These are phyloP conservation scores for Coecobrya sp. DNA, from an alignment of 2,888 invertebrate genomes.

Conservation along the genomic window DNA sequence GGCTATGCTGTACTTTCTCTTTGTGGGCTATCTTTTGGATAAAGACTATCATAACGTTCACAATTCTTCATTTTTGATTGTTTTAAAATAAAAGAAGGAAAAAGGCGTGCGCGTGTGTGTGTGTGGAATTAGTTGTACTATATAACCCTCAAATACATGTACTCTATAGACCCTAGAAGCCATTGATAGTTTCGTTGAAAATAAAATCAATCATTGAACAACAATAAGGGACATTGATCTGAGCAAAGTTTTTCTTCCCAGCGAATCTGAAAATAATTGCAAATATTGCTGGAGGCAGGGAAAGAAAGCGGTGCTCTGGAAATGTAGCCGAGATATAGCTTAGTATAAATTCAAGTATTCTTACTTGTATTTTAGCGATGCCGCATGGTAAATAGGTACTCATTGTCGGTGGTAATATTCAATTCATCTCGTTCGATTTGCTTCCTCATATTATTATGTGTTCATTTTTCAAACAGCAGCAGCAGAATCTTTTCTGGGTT, in stretches of 20 bases:
- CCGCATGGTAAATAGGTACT: background rate
- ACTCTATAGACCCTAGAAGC: background rate
- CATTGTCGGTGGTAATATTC: background rate
- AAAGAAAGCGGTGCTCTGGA: background rate
- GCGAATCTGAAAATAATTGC: conserved; percentile 57
- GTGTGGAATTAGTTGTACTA: background rate
- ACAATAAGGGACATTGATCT: conserved; percentile 12
- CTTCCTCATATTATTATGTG: background rate
- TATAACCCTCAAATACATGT: background rate
- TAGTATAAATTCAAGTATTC: background rate
- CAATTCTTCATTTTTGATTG: conserved; percentile 25
- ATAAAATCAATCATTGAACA: conserved; percentile 31
- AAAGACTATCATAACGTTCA: background rate
- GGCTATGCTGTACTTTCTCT: background rate
- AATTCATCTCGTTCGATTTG: conserved; percentile 27
- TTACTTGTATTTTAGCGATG: background rate
- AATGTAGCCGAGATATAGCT: background rate
- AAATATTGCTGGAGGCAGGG: conserved; percentile 27
- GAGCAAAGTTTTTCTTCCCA: background rate
- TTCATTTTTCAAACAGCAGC: background rate
- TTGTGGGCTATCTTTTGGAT: background rate
- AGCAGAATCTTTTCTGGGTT: background rate
- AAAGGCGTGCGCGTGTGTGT: too few relatives aligned
- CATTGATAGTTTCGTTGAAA: conserved; percentile 11
- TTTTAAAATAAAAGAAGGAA: background rate